Conservation (phyloP, 2,797 vertebrate genomes). For the Hirundo rustica region DNA sequence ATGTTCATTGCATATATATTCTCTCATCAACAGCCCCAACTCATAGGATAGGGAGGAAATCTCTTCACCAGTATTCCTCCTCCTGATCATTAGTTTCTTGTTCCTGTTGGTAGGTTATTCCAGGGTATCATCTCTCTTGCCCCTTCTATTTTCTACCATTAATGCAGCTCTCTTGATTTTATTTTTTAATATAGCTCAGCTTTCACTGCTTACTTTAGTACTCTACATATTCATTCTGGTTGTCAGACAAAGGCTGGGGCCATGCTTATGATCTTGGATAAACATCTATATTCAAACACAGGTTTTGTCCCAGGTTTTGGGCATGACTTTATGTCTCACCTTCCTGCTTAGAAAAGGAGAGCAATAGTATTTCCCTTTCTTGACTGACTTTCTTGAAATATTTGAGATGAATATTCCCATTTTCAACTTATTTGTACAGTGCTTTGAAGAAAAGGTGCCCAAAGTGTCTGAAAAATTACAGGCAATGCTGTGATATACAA, state of each 20-base stretch:
- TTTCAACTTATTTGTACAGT: background rate
- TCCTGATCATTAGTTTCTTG: background rate
- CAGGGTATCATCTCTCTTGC: background rate
- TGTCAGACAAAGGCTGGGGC: background rate
- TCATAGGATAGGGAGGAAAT: background rate
- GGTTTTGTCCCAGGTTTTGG: background rate
- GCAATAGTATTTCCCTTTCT: background rate
- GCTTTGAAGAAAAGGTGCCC: background rate
- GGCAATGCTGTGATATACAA: background rate
- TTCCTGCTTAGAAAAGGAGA: background rate
- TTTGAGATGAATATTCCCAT: background rate
- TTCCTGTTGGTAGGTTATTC: slow-evolving; percentile 3
- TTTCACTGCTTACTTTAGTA: slow-evolving; percentile 10
- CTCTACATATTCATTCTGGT: background rate
- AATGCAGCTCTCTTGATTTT: background rate
- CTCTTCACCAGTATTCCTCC: background rate
- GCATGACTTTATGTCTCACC: background rate
- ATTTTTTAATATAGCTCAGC: background rate
- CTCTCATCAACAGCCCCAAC: slow-evolving; percentile 30
- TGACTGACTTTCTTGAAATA: background rate
- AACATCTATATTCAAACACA: background rate
- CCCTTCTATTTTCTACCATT: background rate
- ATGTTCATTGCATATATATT: slow-evolving; percentile 39
- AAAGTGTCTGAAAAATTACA: background rate
- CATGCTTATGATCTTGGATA: background rate